These are phyloP conservation scores for Spilarctia lutea DNA, from an alignment of 2,888 invertebrate genomes.

Conservation along the genomic window DNA sequence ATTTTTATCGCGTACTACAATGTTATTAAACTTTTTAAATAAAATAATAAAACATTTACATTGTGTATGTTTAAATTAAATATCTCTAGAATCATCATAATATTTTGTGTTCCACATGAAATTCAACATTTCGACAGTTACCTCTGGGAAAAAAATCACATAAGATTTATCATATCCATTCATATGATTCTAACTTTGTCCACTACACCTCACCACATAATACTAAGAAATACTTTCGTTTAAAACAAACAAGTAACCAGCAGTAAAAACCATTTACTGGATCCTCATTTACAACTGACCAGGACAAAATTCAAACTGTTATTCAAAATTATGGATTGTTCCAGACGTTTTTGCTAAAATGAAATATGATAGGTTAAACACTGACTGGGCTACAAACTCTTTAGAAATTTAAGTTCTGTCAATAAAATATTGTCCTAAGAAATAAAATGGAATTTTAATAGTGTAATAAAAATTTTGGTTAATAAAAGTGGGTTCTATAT, in stretches of 20 bases:
- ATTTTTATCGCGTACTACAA: conserved; percentile 16
- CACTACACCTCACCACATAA: conserved; percentile 25
- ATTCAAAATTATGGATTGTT: background rate
- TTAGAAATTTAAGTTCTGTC: background rate
- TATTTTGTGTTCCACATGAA: background rate
- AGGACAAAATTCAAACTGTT: background rate
- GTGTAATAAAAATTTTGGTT: too few species aligned
- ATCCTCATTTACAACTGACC: background rate
- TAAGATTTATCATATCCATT: conserved; percentile 12
- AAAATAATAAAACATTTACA: conserved; percentile 2
- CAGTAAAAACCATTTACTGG: conserved; percentile 1
- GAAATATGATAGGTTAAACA: background rate
- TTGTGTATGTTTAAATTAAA: background rate
- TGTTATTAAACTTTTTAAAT: conserved; percentile 10
- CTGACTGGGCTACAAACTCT: too few species aligned
- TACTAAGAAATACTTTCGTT: conserved; percentile 50
- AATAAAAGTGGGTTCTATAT: too few species aligned
- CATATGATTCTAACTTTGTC: conserved; percentile 34
- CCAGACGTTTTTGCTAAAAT: background rate
- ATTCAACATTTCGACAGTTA: background rate
- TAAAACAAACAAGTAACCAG: conserved; percentile 24
- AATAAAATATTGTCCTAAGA: too few species aligned
- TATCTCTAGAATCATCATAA: background rate
- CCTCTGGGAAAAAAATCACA: background rate
- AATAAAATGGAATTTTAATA: too few species aligned